These are phyloP conservation scores for Piprites chloris DNA, from an alignment of 2,113 vertebrate species.

Conservation along the genomic window DNA sequence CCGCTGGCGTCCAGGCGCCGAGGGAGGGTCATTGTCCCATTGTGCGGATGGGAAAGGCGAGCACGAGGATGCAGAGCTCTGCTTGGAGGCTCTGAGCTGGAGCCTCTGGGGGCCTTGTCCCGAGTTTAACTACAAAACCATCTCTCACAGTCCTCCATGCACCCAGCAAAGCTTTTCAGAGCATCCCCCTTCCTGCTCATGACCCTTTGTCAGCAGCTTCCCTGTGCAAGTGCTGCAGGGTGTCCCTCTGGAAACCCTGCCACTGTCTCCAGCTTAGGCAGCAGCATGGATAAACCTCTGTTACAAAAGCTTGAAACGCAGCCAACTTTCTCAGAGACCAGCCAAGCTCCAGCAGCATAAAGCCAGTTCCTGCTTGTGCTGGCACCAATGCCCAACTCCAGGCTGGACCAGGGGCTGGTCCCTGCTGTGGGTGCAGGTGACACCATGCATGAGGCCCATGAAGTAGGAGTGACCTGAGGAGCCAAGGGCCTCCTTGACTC, in stretches of 20 bases:
- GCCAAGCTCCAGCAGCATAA: not conserved
- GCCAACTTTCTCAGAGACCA: not conserved
- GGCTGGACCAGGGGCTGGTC: not conserved
- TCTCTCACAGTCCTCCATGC: not conserved
- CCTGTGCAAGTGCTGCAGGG: not conserved
- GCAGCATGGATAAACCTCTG: not conserved
- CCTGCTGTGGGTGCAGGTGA: not conserved
- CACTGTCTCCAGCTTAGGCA: not conserved
- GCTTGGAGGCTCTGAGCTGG: not conserved
- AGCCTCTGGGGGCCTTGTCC: not conserved
- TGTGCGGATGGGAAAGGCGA: not conserved
- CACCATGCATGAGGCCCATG: not conserved
- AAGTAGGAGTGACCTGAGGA: not conserved
- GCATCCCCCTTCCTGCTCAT: not conserved
- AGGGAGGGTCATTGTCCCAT: not conserved
- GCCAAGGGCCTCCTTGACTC: not conserved
- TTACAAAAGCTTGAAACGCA: not conserved
- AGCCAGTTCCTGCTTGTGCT: not conserved
- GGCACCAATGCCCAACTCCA: accelerated
- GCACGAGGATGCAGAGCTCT: not conserved
- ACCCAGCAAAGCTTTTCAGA: not conserved
- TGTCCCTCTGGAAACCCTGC: not conserved
- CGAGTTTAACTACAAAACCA: not conserved
- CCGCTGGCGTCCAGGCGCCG: not conserved
- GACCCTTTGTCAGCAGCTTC: not conserved